Conservation (phyloP, 2,797 vertebrate species). For the Leuciscus waleckii region DNA sequence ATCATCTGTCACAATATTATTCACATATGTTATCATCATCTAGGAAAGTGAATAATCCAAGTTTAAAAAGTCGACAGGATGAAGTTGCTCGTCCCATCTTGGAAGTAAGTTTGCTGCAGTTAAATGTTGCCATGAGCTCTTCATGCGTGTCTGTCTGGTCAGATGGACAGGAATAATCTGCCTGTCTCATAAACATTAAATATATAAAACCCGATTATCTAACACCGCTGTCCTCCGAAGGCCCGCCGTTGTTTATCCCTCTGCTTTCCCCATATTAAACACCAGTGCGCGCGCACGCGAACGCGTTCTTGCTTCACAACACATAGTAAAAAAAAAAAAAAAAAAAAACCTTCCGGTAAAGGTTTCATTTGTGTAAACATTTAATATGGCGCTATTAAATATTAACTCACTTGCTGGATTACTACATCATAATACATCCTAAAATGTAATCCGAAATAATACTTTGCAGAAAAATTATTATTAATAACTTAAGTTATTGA, state of each 20-base stretch:
- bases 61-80: not conserved
- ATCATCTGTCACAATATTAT: not conserved
- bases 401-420: too few species aligned
- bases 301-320: not conserved
- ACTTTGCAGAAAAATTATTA: not conserved
- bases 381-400: not conserved
- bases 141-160: conserved; percentile 24
- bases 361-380: not conserved
- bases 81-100: not conserved
- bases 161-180: conserved; percentile 47
- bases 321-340: not conserved
- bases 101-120: not conserved
- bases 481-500: not conserved
- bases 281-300: conserved; percentile 14
- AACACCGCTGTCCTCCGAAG: conserved; percentile 57
- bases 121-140: not conserved
- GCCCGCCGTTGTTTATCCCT: conserved; percentile 60
- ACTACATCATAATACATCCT: not conserved
- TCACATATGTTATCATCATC: not conserved
- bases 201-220: conserved; percentile 59
- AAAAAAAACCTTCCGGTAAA: not conserved
- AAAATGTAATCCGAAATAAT: not conserved
- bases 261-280: conserved; percentile 39
- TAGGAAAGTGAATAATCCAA: not conserved
- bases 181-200: conserved; percentile 32